Evolutionary conservation across 2,888 invertebrate genomes (phyloP).

Genomic region (Neria commutata): DNA sequence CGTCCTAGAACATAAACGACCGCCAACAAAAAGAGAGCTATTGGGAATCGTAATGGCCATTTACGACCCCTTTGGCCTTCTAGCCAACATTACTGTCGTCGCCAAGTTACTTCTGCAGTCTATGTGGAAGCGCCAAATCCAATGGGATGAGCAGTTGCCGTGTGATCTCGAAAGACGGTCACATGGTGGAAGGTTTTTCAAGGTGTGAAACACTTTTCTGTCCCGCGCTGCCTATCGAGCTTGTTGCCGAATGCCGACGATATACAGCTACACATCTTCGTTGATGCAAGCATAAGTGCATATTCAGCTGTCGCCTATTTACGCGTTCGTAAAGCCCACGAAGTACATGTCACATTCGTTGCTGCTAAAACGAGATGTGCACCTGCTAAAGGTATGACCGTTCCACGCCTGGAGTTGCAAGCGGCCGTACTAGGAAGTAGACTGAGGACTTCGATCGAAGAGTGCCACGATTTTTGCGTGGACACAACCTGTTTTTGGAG

Average conservation of each 20-base stretch:
- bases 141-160: conserved; percentile 9
- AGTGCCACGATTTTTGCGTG: not conserved
- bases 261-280: conserved; percentile 7
- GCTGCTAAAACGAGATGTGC: conserved; percentile 9
- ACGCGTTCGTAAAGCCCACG: not conserved
- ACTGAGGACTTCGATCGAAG: not conserved
- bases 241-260: not conserved
- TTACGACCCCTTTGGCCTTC: conserved; percentile 40
- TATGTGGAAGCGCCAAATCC: conserved; percentile 13
- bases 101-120: conserved; percentile 16
- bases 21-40: conserved; percentile 35
- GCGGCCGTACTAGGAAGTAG: conserved; percentile 17
- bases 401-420: conserved; percentile 5
- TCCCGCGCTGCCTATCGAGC: not conserved
- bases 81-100: conserved; percentile 31
- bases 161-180: no score
- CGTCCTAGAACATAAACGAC: conserved; percentile 4
- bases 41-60: conserved; percentile 38
- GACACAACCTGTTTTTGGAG: conserved; percentile 7
- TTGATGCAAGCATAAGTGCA: conserved; percentile 8
- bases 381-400: not conserved
- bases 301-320: conserved; percentile 8
- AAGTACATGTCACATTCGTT: conserved; percentile 9
- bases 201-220: not conserved
- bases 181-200: conserved; percentile 8